phyloP scores from a whole-genome alignment of 2,888 invertebrate genomes.

The Ophioninae sp. region DNA sequence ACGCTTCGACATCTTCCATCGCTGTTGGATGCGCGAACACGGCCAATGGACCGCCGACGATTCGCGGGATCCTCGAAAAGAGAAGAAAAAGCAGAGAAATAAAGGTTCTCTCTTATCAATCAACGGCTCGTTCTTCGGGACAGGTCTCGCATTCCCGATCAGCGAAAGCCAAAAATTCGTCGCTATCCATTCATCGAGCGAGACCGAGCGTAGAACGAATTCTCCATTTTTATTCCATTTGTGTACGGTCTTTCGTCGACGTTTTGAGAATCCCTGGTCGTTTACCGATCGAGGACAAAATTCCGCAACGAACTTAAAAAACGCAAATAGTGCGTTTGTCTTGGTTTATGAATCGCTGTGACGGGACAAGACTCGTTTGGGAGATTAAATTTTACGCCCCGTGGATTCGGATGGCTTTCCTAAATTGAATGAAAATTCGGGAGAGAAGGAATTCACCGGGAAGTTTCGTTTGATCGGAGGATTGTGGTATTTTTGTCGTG shows the following conservation, averaged over 20 bases:
- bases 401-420: background rate
- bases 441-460: slow-evolving; percentile 27
- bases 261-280: background rate
- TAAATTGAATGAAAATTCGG: background rate
- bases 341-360: background rate
- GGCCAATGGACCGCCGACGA: slow-evolving; percentile 65
- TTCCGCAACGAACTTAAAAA: background rate
- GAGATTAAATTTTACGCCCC: background rate
- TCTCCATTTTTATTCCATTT: background rate
- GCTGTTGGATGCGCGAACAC: slow-evolving; percentile 69
- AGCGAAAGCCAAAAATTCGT: slow-evolving; percentile 32
- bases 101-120: slow-evolving; percentile 58
- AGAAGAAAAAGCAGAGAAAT: slow-evolving; percentile 28
- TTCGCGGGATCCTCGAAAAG: slow-evolving; percentile 53
- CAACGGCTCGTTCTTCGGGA: slow-evolving; percentile 41
- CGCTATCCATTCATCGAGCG: slow-evolving; percentile 11
- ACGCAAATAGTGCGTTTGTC: background rate
- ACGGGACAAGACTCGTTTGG: background rate
- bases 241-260: background rate
- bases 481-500: slow-evolving; percentile 55
- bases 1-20: slow-evolving; percentile 76
- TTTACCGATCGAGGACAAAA: background rate
- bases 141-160: slow-evolving; percentile 24
- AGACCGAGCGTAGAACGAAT: slow-evolving; percentile 1
- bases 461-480: slow-evolving; percentile 50